A percentile compares a stretch with the other conserved stretches of the same genome.
Evolutionary conservation across 2,113 vertebrate genomes (phyloP).

Genomic region (Pachyramphus minor): DNA sequence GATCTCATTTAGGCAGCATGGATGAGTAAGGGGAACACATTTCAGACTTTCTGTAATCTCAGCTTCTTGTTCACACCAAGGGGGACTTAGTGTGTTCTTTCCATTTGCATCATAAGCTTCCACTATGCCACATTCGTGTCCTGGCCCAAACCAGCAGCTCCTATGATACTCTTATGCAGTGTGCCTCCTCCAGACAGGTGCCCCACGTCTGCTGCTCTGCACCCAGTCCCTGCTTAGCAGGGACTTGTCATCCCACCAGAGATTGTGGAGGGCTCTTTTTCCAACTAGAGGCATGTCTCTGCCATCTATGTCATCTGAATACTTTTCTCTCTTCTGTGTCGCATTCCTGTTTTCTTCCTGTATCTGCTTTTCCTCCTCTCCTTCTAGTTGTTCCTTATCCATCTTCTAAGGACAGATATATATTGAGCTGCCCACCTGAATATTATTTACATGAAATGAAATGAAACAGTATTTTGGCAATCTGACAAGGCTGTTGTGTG

Average conservation of each 20-base stretch:
- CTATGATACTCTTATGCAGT: fast-evolving
- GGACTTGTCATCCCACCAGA: neutral
- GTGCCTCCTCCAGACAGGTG: neutral
- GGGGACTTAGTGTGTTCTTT: neutral
- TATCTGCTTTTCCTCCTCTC: neutral
- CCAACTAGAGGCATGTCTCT: fast-evolving
- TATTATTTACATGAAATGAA: neutral
- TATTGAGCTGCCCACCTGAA: neutral
- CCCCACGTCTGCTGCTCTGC: neutral
- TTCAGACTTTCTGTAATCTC: neutral
- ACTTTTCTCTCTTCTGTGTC: neutral
- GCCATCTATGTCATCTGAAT: neutral
- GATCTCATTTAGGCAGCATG: neutral
- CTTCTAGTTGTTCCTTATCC: neutral
- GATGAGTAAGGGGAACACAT: neutral
- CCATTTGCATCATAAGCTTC: neutral
- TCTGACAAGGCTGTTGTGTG: neutral
- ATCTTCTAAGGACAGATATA: neutral
- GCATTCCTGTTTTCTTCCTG: neutral
- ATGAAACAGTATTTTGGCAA: neutral
- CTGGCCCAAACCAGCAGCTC: neutral
- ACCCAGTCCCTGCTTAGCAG: neutral
- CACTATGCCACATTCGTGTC: neutral
- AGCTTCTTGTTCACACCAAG: neutral
- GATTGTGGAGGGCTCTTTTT: neutral